Evolutionary conservation across 2,888 invertebrate species (phyloP).

Genomic region (Trichacis sp.): DNA sequence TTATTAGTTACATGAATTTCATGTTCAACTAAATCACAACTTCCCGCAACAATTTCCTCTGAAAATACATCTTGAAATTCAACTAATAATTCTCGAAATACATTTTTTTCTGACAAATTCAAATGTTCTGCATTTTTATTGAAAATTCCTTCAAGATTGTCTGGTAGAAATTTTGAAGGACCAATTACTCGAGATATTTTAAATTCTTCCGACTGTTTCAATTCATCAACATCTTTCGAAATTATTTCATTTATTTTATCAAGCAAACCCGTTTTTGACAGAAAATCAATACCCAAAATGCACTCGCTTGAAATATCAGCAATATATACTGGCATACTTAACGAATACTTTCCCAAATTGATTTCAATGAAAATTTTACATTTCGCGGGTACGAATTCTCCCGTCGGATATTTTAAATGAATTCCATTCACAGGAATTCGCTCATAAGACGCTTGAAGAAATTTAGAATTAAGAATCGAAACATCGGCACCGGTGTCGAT

Average conservation of each 20-base stretch:
- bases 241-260: not conserved
- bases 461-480: too few relatives aligned
- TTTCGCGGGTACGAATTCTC: not conserved
- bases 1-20: not conserved
- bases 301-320: not conserved
- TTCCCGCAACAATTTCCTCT: not conserved
- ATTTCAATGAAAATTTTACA: too few relatives aligned
- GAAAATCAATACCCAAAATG: not conserved
- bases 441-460: not conserved
- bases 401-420: not conserved
- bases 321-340: not conserved
- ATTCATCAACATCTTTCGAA: not conserved
- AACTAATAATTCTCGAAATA: not conserved
- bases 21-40: not conserved
- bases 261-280: not conserved
- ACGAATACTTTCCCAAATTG: too few relatives aligned
- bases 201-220: not conserved
- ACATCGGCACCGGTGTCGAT: slow-evolving; percentile 9
- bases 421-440: too few relatives aligned
- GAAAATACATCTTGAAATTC: slow-evolving; percentile 1
- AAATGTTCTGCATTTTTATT: not conserved
- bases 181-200: not conserved
- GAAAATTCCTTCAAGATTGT: not conserved
- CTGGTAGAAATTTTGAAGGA: not conserved
- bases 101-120: not conserved